Base-by-base conservation (phyloP, 2,888 invertebrate genomes). In the Corythucha ciliata region DNA sequence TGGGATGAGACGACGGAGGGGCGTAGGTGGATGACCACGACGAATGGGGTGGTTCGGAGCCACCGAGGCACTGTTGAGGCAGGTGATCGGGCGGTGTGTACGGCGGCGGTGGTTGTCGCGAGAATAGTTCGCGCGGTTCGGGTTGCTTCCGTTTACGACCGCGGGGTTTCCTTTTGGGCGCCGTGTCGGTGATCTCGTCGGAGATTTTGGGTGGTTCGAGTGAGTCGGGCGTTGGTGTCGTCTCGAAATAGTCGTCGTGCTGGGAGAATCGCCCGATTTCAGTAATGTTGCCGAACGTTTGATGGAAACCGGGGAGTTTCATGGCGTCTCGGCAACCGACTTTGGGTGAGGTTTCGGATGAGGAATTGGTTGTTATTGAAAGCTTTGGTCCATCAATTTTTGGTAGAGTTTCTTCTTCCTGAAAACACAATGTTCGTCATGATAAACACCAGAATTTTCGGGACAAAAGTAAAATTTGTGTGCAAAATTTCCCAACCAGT, bases 181-280 rank as follows among this genome's bases (percentile, higher is more conserved):
- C 20, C 32, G 54, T 41, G 33, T 54, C 52, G 24, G 41, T 34
- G 34, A 39, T 42, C n/a, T 42, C 45, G 6, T 51, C 46, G 32
- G 51, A 45, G 21, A 54, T 39, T 45, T 57, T 57, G n/a, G 53
- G 49, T 12, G 52, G 52, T 25, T 58, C 57, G 12, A 53, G 41
- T 18, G 53, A 49, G 16, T 57, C 55, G n/a, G n/a, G n/a, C n/a
- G n/a, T 7, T 12, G 54, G 49, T 2, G 53, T 36, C 1, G 59
- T 54, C 32, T 62, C 59, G 54, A 75, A 76, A 66, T 81, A 82
- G 46, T 78, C 80, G 63, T 82, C 82, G 25, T 70, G 69, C 54
- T 70, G 67, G 5, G 82, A 80, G 62, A 86, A 87, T 58, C 83
- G 78, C n/a, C 87, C 87, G 58, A 87, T 82, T 69, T 86, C 87